Conservation (phyloP, 1,140 invertebrate genomes). For the Glossosoma conforme region DNA sequence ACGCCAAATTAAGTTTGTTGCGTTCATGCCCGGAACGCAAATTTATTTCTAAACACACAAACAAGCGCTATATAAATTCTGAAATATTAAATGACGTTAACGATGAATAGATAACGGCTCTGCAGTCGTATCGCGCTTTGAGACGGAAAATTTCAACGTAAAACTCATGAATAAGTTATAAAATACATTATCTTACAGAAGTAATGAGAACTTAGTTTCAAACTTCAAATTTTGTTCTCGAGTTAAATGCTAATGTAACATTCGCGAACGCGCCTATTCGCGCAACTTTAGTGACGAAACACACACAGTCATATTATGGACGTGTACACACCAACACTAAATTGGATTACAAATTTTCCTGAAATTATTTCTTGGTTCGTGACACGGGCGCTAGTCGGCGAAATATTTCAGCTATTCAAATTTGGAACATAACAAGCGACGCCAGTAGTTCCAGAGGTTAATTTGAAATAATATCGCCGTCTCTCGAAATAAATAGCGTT, state of each 20-base stretch:
- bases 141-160: slow-evolving; percentile 15
- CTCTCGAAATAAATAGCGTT: no score
- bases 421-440: no score
- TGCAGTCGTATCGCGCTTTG: slow-evolving; percentile 5
- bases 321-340: no score
- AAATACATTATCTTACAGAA: slow-evolving; percentile 28
- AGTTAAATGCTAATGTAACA: slow-evolving; percentile 15
- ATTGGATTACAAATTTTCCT: no score
- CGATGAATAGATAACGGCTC: slow-evolving; percentile 16
- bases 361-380: no score
- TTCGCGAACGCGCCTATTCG: background rate
- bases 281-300: background rate
- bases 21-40: slow-evolving; percentile 3
- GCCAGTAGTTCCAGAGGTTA: no score
- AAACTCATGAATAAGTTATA: slow-evolving; percentile 27
- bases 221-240: slow-evolving; percentile 20
- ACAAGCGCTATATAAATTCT: slow-evolving; percentile 23
- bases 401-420: no score
- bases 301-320: no score
- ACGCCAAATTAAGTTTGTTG: slow-evolving; percentile 7
- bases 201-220: slow-evolving; percentile 25
- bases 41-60: slow-evolving; percentile 6
- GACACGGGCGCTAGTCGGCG: no score
- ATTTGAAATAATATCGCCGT: no score
- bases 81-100: slow-evolving; percentile 14